These are phyloP conservation scores for Ophioderma brevispina DNA, from an alignment of 35 echinoderm and acorn worm species.

Conservation along the genomic window DNA sequence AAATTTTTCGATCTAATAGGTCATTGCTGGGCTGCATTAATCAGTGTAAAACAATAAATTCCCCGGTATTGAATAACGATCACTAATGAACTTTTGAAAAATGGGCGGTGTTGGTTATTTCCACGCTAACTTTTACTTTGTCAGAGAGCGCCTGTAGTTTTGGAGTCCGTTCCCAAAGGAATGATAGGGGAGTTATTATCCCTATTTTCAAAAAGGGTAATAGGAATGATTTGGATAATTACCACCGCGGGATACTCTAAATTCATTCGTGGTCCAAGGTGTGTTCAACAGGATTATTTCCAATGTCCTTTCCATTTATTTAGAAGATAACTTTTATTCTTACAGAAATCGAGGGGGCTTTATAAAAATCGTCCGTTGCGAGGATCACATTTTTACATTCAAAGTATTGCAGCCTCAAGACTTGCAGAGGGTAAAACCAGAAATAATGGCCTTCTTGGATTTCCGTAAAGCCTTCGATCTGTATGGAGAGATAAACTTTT, in stretches of 20 bases:
- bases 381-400: constrained; percentile 1
- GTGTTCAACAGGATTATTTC: not conserved
- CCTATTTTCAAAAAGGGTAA: constrained; percentile 1
- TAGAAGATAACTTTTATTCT: not conserved
- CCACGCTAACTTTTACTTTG: not conserved
- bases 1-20: not conserved
- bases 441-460: not conserved
- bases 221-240: not conserved
- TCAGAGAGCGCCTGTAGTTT: not conserved
- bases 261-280: not conserved
- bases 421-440: not conserved
- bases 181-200: not conserved
- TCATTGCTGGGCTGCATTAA: not conserved
- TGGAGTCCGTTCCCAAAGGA: not conserved
- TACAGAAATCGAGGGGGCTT: not conserved
- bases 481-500: not conserved
- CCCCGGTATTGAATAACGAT: not conserved
- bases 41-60: not conserved
- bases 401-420: not conserved
- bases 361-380: not conserved
- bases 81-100: not conserved
- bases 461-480: not conserved
- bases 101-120: not conserved
- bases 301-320: not conserved
- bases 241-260: not conserved